phyloP scores from a whole-genome alignment of 2,888 invertebrate species.

The Atethmia centrago region DNA sequence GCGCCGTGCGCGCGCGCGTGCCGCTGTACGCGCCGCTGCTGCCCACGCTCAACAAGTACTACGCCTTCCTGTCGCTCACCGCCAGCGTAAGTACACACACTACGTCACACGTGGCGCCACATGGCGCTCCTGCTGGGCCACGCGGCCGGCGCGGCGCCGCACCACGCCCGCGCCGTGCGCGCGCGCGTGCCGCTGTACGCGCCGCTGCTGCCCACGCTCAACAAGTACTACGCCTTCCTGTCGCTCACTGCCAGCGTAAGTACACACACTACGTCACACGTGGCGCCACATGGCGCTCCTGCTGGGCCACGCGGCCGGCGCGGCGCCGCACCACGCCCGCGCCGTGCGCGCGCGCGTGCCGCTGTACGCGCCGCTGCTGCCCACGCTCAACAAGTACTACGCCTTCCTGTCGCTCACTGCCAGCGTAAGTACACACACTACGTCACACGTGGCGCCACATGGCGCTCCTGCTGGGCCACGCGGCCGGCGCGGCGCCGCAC shows the following conservation, averaged over 20 bases:
- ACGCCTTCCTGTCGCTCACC: constrained; percentile 97
- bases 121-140: constrained; percentile 96
- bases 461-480: constrained; percentile 96
- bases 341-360: constrained; percentile 94
- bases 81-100: constrained; percentile 92
- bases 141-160: constrained; percentile 94
- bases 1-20: constrained; percentile 93
- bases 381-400: constrained; percentile 93
- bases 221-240: constrained; percentile 98
- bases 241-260: constrained; percentile 96
- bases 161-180: constrained; percentile 93
- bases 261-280: constrained; percentile 87
- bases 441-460: constrained; percentile 93
- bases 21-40: constrained; percentile 95
- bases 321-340: constrained; percentile 93
- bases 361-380: constrained; percentile 95
- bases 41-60: constrained; percentile 93
- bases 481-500: constrained; percentile 94
- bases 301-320: constrained; percentile 96
- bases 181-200: constrained; percentile 94
- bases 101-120: constrained; percentile 92
- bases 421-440: constrained; percentile 91
- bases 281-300: constrained; percentile 95
- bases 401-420: constrained; percentile 98
- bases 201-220: constrained; percentile 92